Conservation (phyloP, 2,888 invertebrate genomes). For the Harpalus rufipes region DNA sequence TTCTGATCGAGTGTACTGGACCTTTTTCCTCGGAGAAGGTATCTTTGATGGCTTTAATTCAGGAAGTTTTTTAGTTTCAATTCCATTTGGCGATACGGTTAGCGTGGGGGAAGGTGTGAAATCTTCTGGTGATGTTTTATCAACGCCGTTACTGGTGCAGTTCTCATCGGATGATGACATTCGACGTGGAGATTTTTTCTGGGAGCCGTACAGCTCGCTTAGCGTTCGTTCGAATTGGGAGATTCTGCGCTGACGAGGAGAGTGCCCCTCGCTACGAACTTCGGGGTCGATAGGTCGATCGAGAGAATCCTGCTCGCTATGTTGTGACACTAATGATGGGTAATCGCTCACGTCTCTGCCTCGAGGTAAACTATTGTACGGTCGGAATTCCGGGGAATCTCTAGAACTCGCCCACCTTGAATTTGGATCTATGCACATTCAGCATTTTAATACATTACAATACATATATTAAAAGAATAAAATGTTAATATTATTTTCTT, state of each 20-base stretch:
- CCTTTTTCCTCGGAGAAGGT: conserved; percentile 68
- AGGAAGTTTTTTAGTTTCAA: conserved; percentile 44
- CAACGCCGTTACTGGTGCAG: conserved; percentile 31
- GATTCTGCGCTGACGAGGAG: conserved; percentile 54
- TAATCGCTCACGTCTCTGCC: conserved; percentile 78
- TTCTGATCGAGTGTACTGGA: conserved; percentile 68
- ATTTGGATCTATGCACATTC: conserved; percentile 77
- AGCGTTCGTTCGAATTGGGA: conserved; percentile 62
- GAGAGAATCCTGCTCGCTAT: conserved; percentile 69
- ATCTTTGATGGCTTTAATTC: conserved; percentile 62
- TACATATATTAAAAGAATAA: neutral
- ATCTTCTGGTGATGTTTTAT: conserved; percentile 35
- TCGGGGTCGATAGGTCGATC: conserved; percentile 68
- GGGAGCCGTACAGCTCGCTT: conserved; percentile 59
- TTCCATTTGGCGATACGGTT: conserved; percentile 26
- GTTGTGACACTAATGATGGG: conserved; percentile 73
- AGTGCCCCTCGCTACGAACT: conserved; percentile 50
- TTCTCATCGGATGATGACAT: conserved; percentile 35
- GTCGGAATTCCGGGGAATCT: conserved; percentile 79
- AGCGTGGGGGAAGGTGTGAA: neutral
- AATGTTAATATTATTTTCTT: no score
- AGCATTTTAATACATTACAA: conserved; percentile 47
- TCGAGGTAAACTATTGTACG: conserved; percentile 82
- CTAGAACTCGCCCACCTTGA: conserved; percentile 79
- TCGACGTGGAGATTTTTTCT: conserved; percentile 28